These are phyloP conservation scores for Pogonocherus hispidulus DNA, from an alignment of 2,888 invertebrate genomes.

Conservation along the genomic window DNA sequence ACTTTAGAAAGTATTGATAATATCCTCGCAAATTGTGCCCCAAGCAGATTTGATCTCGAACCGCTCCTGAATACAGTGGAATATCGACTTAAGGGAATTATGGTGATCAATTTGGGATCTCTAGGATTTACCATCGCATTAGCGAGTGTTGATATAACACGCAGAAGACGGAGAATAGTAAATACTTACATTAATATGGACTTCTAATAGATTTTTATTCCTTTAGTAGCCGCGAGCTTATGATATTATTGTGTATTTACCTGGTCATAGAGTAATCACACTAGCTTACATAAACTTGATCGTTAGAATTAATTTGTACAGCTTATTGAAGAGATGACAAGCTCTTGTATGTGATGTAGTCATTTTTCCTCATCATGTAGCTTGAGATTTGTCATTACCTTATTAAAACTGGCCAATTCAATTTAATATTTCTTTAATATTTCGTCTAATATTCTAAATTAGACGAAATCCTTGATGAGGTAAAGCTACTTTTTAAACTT, in stretches of 20 bases:
- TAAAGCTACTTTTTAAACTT: no score
- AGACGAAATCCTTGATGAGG: no score
- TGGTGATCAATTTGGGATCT: conserved; percentile 11
- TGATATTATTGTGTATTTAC: background rate
- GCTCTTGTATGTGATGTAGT: background rate
- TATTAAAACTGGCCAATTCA: no score
- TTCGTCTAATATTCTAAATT: no score
- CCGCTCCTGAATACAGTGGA: background rate
- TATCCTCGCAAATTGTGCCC: no score
- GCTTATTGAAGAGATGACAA: background rate
- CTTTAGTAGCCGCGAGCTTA: background rate
- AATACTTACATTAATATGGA: background rate
- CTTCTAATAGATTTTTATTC: background rate
- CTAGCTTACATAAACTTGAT: background rate
- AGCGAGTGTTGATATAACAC: conserved; percentile 19
- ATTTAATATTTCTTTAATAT: no score
- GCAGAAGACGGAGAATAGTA: background rate
- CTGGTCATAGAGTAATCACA: background rate
- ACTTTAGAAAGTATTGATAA: no score
- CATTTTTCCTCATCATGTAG: background rate
- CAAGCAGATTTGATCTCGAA: no score
- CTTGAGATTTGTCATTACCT: no score
- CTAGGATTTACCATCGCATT: conserved; percentile 16
- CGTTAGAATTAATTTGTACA: background rate
- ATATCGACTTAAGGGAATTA: conserved; percentile 23